These are phyloP conservation scores for Protosalanx chinensis DNA, from an alignment of 2,797 vertebrate species.

Conservation along the genomic window DNA sequence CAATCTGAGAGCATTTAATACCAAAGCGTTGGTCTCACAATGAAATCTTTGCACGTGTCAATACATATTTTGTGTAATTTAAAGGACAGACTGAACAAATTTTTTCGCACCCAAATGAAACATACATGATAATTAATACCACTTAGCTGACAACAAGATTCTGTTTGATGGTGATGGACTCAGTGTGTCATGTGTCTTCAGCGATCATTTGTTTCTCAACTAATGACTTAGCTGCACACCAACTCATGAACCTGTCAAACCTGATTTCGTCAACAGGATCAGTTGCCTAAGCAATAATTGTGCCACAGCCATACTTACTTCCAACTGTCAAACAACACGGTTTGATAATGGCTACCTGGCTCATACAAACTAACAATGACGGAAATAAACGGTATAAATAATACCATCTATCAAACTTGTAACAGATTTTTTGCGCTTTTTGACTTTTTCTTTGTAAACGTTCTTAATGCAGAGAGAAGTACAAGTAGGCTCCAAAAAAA, in stretches of 20 bases:
- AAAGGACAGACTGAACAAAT: conserved; percentile 48
- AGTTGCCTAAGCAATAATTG: conserved; percentile 28
- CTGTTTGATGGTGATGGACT: conserved; percentile 21
- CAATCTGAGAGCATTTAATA: conserved; percentile 58
- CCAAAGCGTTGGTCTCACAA: conserved; percentile 47
- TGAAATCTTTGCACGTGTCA: conserved; percentile 46
- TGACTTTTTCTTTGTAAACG: not conserved
- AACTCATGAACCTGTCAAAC: conserved; percentile 50
- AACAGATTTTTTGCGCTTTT: not conserved
- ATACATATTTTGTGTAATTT: conserved; percentile 49
- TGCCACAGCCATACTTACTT: conserved; percentile 47
- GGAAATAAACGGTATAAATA: not conserved
- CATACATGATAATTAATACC: conserved; percentile 56
- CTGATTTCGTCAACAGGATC: conserved; percentile 36
- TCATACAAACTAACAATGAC: not conserved
- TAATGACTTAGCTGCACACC: conserved; percentile 60
- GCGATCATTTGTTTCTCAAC: conserved; percentile 37
- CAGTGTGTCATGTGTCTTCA: conserved; percentile 34
- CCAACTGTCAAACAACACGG: conserved; percentile 45
- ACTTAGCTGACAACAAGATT: conserved; percentile 41
- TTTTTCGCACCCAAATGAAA: conserved; percentile 43
- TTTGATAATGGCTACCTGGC: conserved; percentile 37
- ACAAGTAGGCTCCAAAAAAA: not conserved
- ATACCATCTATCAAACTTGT: not conserved
- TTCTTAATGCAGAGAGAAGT: not conserved